Conservation (phyloP, 2,888 invertebrate species). For the Drosophila rellima region DNA sequence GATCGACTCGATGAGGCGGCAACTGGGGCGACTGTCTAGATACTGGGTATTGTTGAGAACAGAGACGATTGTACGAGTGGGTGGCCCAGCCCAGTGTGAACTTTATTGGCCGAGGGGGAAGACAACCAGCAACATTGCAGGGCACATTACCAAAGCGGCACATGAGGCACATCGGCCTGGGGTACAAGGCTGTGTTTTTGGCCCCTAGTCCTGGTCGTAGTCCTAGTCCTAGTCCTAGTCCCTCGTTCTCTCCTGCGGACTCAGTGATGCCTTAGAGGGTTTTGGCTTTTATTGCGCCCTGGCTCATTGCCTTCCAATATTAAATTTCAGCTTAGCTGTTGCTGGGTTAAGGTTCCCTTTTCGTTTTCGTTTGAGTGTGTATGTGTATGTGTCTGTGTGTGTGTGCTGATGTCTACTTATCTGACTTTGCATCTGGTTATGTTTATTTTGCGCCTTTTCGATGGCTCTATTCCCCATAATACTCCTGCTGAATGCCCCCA, state of each 20-base stretch:
- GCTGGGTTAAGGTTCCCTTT: constrained; percentile 67
- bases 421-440: constrained; percentile 73
- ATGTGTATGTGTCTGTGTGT: constrained; percentile 19
- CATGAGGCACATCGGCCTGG: constrained; percentile 30
- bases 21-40: constrained; percentile 16
- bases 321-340: constrained; percentile 72
- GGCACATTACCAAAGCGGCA: constrained; percentile 29
- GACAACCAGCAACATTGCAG: constrained; percentile 17
- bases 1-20: constrained; percentile 56
- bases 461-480: constrained; percentile 74
- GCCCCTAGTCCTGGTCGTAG: constrained; percentile 5
- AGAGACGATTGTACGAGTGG: constrained; percentile 17
- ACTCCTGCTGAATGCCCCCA: constrained; percentile 65
- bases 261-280: constrained; percentile 50
- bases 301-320: constrained; percentile 80
- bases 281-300: constrained; percentile 74
- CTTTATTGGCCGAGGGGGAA: constrained; percentile 68
- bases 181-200: constrained; percentile 14
- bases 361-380: constrained; percentile 18
- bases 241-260: neutral
- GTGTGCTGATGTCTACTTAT: constrained; percentile 54
- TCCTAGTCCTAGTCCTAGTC: neutral
- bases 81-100: constrained; percentile 22
- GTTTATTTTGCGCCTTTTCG: constrained; percentile 69
- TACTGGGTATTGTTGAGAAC: constrained; percentile 30